Conservation (phyloP, 2,888 invertebrate species). For the Aquatica leii region DNA sequence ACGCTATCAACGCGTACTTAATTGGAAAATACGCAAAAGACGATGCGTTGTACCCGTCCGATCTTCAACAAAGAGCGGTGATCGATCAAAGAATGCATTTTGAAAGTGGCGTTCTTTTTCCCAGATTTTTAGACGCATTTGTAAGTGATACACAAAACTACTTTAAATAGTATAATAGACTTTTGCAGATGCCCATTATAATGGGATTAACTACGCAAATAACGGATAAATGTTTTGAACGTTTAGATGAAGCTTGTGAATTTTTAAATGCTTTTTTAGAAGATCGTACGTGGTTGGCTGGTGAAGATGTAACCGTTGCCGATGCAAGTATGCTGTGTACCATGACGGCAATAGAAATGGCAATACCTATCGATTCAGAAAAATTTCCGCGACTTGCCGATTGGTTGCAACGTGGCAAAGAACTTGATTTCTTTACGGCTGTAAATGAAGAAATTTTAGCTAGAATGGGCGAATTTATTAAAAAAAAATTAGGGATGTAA, state of each 20-base stretch:
- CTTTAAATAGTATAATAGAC: neutral
- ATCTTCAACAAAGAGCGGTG: slow-evolving; percentile 60
- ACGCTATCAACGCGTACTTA: slow-evolving; percentile 69
- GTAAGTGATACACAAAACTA: slow-evolving; percentile 56
- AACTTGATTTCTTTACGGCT: slow-evolving; percentile 17
- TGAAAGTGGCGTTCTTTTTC: slow-evolving; percentile 62
- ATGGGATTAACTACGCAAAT: slow-evolving; percentile 20
- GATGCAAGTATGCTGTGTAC: slow-evolving; percentile 62
- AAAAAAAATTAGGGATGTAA: slow-evolving; percentile 23
- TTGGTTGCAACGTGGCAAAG: slow-evolving; percentile 52
- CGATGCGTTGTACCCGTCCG: slow-evolving; percentile 64
- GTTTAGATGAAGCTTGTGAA: slow-evolving; percentile 57
- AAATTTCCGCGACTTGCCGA: slow-evolving; percentile 50
- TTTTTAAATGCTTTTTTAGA: slow-evolving; percentile 62
- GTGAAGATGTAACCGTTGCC: slow-evolving; percentile 64
- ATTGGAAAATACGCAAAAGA: slow-evolving; percentile 65
- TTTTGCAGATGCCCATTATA: slow-evolving; percentile 43
- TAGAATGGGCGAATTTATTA: slow-evolving; percentile 14
- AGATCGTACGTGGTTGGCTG: slow-evolving; percentile 62
- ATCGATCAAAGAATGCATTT: slow-evolving; percentile 64
- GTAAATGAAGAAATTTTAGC: slow-evolving; percentile 21
- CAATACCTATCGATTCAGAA: slow-evolving; percentile 52
- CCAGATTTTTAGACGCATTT: slow-evolving; percentile 61
- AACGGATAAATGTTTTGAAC: slow-evolving; percentile 19
- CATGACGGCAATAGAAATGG: slow-evolving; percentile 49